phyloP scores from a whole-genome alignment of 2,797 vertebrate genomes.

The Rousettus madagascariensis region DNA sequence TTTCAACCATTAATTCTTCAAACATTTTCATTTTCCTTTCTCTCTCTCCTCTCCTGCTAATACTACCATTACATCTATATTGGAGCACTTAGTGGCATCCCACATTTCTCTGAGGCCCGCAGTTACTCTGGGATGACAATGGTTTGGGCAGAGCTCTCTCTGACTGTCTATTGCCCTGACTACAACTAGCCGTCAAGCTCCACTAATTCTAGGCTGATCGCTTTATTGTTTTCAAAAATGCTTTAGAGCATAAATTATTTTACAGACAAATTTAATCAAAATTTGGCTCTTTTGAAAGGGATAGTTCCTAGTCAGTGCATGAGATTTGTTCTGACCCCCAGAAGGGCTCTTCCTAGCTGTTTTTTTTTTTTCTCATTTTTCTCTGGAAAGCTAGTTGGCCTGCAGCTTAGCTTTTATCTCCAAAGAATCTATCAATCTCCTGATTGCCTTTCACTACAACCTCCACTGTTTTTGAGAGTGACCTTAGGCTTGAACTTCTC shows the following conservation, averaged over 20 bases:
- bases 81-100: neutral
- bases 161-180: neutral
- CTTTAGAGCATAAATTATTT: neutral
- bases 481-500: neutral
- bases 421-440: neutral
- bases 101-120: neutral
- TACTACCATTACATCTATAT: neutral
- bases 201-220: neutral
- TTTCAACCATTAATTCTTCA: neutral
- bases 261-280: neutral
- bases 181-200: neutral
- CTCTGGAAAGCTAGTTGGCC: neutral
- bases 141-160: neutral
- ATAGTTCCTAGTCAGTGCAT: neutral
- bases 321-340: neutral
- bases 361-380: neutral
- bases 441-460: neutral
- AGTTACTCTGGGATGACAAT: neutral
- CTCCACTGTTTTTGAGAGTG: neutral
- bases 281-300: neutral
- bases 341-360: neutral
- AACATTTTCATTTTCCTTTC: neutral
- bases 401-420: neutral
- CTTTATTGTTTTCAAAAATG: neutral
- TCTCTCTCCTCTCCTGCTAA: neutral